Evolutionary conservation across 2,113 vertebrate species (phyloP).

Genomic region (Hyaena hyaena): DNA sequence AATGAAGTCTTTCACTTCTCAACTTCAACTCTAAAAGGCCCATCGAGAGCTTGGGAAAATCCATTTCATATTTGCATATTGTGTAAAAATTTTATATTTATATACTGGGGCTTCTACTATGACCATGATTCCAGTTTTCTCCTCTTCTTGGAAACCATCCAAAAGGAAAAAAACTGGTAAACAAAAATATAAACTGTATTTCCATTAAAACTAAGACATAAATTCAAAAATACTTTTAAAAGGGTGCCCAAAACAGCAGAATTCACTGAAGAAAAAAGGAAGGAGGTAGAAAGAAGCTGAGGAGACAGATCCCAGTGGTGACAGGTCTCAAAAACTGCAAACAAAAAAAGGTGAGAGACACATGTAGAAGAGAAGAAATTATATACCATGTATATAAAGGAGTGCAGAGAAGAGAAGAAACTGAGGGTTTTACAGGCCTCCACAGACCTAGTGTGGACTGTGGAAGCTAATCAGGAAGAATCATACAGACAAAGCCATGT

Average conservation of each 20-base stretch:
- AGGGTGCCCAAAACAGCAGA: neutral
- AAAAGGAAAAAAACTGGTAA: conserved; percentile 34
- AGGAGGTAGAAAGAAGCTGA: neutral
- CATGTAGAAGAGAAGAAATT: neutral
- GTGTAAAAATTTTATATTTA: neutral
- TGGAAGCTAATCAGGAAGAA: conserved; percentile 17
- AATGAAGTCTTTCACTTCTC: neutral
- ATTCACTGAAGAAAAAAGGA: conserved; percentile 39
- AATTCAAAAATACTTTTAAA: conserved; percentile 32
- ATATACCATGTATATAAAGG: neutral
- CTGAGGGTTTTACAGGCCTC: neutral
- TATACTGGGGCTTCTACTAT: neutral
- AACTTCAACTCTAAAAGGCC: conserved; percentile 42
- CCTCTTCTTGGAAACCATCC: conserved; percentile 19
- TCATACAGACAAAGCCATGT: neutral
- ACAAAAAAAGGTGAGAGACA: neutral
- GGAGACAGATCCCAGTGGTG: neutral
- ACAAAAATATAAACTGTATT: conserved; percentile 42
- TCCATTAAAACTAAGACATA: neutral
- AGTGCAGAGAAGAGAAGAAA: neutral
- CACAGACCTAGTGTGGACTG: neutral
- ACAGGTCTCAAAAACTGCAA: neutral
- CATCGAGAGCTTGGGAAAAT: neutral
- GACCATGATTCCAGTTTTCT: neutral
- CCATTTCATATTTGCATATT: conserved; percentile 20